Percentiles rank a stretch among this genome's conserved stretches.
Conservation (phyloP, 2,113 vertebrate species). For the Axis porcinus region DNA sequence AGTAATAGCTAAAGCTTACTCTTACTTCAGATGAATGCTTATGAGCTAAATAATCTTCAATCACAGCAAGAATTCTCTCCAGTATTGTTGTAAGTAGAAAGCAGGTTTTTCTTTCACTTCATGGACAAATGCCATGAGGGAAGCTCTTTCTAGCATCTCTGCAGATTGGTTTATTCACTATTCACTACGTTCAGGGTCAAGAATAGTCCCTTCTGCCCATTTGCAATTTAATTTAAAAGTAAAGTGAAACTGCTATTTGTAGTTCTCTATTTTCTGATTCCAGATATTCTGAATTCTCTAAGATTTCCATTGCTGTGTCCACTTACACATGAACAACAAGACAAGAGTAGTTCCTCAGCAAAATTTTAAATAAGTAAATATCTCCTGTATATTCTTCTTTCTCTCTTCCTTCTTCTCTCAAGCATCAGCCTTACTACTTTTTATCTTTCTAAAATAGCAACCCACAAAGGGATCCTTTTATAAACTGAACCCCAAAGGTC, state of each 20-base stretch:
- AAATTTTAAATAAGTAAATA: not conserved
- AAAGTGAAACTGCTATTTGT: not conserved
- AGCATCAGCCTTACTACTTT: not conserved
- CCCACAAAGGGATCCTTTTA: not conserved
- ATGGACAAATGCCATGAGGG: not conserved
- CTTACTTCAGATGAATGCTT: not conserved
- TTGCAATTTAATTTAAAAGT: slow-evolving; percentile 3
- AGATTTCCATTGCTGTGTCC: not conserved
- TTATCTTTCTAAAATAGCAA: not conserved
- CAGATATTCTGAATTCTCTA: not conserved
- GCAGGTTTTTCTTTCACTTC: not conserved
- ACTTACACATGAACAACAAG: not conserved
- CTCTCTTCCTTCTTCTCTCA: not conserved
- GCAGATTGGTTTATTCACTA: not conserved
- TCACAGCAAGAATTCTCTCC: not conserved
- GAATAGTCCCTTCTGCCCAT: not conserved
- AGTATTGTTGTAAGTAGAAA: not conserved
- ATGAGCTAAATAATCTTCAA: not conserved
- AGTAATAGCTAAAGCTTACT: not conserved
- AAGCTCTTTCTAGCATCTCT: not conserved
- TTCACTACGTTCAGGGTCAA: not conserved
- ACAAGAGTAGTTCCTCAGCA: not conserved
- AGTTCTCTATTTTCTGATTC: not conserved
- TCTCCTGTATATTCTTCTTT: not conserved
- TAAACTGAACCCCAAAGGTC: not conserved